These are phyloP conservation scores for Anas platyrhynchos DNA, from an alignment of 2,113 vertebrate species.

Conservation along the genomic window DNA sequence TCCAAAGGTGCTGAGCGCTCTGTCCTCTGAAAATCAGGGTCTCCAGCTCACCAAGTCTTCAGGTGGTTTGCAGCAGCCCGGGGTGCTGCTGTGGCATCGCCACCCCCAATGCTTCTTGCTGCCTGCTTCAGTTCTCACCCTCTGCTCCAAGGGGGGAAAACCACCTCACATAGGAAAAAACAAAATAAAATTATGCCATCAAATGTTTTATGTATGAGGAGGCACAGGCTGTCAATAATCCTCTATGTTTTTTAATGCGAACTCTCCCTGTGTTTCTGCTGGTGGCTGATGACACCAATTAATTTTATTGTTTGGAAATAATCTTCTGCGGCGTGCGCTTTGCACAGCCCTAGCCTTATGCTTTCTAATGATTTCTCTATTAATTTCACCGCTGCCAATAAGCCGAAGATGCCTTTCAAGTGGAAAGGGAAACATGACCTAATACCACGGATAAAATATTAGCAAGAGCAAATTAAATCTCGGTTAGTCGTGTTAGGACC, in stretches of 20 bases:
- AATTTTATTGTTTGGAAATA: constrained; percentile 33
- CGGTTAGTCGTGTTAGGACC: constrained; percentile 18
- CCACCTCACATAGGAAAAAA: neutral
- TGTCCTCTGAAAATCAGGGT: neutral
- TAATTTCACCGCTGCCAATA: constrained; percentile 30
- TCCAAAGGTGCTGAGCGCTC: neutral
- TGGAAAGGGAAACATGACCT: constrained; percentile 48
- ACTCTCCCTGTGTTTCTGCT: neutral
- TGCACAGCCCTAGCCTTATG: neutral
- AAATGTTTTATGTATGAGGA: constrained; percentile 33
- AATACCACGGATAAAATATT: neutral
- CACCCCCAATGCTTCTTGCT: fast-evolving
- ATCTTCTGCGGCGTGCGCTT: neutral
- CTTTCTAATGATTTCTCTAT: constrained; percentile 39
- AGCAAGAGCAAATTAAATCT: constrained; percentile 56
- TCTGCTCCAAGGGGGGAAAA: neutral
- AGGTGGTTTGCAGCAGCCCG: neutral
- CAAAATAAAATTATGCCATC: neutral
- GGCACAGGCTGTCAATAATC: neutral
- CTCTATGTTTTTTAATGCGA: neutral
- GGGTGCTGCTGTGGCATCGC: fast-evolving
- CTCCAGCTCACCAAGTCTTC: fast-evolving
- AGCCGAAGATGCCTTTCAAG: constrained; percentile 40
- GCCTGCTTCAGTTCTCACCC: neutral
- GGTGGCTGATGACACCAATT: neutral